Evolutionary conservation across 2,797 vertebrate species (phyloP).

Genomic region (Danio albolineatus): DNA sequence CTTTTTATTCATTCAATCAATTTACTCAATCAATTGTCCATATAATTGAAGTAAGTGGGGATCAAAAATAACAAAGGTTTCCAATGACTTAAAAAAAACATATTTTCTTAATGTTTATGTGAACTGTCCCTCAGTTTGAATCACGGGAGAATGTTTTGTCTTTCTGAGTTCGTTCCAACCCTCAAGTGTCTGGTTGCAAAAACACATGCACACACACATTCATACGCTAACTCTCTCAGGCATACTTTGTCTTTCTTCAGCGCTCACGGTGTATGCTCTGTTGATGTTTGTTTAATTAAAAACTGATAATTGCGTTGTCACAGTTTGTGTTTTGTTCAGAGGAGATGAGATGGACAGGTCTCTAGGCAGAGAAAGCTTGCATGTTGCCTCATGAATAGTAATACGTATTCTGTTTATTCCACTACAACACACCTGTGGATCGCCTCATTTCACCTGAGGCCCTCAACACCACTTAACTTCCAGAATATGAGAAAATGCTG

Average conservation of each 20-base stretch:
- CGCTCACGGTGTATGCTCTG: slow-evolving; percentile 19
- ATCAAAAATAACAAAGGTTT: too few species aligned
- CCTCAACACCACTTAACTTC: slow-evolving; percentile 4
- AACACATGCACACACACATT: slow-evolving; percentile 7
- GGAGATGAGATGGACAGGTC: slow-evolving; percentile 54
- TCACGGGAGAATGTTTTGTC: too few species aligned
- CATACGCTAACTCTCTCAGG: slow-evolving; percentile 22
- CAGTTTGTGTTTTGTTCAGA: slow-evolving; percentile 52
- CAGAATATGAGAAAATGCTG: slow-evolving; percentile 19
- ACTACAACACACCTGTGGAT: slow-evolving; percentile 58
- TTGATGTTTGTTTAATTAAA: slow-evolving; percentile 58
- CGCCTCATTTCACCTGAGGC: slow-evolving; percentile 48
- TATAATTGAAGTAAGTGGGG: background rate
- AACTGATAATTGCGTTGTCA: slow-evolving; percentile 60
- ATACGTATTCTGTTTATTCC: slow-evolving; percentile 56
- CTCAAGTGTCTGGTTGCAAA: slow-evolving; percentile 23
- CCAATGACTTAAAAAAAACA: background rate
- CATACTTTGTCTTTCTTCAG: slow-evolving; percentile 11
- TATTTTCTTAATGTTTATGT: background rate
- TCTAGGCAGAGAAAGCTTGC: slow-evolving; percentile 48
- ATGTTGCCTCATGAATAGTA: slow-evolving; percentile 61
- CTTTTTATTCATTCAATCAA: too few species aligned
- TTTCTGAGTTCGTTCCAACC: too few species aligned
- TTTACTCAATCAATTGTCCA: too few species aligned
- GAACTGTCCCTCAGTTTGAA: background rate